Base-by-base conservation (phyloP, 2,888 invertebrate genomes). In the Leucania comma region DNA sequence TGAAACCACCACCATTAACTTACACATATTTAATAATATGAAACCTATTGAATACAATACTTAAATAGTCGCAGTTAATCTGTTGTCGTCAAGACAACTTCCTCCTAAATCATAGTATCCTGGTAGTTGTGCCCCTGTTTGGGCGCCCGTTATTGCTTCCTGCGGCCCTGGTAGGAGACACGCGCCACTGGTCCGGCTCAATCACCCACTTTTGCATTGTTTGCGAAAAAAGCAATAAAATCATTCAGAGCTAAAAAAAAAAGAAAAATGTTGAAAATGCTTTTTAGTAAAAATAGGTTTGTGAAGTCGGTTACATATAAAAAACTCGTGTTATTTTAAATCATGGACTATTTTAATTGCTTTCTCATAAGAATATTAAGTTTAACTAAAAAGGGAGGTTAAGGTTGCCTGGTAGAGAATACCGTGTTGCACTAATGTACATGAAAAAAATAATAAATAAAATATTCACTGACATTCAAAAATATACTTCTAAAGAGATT, bases 81-180 rank as follows among this genome's bases (percentile, higher is more conserved):
- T 84, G 87, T 87, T 89, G 84, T 90, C 83, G 85, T 82, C 86
- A 88, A 84, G 89, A 94, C 72, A 66, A 86, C 64, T 74, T 78
- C 76, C 77, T 82, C 65, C 62, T 86, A 94, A 94, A 94, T 95
- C 95, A 95, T 94, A 93, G 92, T 93, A 90, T 90, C 95, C 93
- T 92, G 91, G 90, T 91, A 90, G 88, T 83, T 75, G 68, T 88
- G 87, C 87, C 87, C 90, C 88, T 88, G 68, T 38, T 73, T 66
- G 91, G 91, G 90, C 88, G 81, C 86, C 91, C 92, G 92, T 95
- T 96, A 96, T 95, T 96, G 93, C 95, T 96, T 96, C 96, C 96
- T 95, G 95, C 89, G 88, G 88, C 89, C 90, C 92, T 91, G 87
- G 91, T 90, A 85, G 82, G 92, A 92, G 86, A 86, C 89, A 89